A percentile compares a stretch with the other conserved stretches of the same genome.
Conservation (phyloP, 92 coral and sea anemone species). For the Montipora capitata region DNA sequence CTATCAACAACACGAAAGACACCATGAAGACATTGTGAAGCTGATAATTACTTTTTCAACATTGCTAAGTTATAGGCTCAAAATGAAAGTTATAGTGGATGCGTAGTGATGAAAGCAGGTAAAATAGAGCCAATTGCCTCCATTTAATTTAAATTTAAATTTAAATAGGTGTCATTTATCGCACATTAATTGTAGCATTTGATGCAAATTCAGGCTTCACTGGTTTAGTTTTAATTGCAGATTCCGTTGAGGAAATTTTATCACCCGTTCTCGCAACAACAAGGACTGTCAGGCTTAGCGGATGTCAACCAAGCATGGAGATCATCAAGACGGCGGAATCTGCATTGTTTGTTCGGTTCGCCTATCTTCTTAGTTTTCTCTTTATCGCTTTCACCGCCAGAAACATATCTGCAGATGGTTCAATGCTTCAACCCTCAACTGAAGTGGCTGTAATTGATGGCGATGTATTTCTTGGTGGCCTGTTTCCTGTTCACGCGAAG, state of each 20-base stretch:
- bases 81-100: too few species aligned
- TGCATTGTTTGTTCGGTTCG: neutral
- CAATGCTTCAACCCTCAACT: constrained; percentile 6
- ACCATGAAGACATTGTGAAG: too few species aligned
- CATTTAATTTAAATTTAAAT: neutral
- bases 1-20: too few species aligned
- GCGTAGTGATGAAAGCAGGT: neutral
- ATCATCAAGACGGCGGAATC: neutral
- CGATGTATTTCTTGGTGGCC: constrained; percentile 86
- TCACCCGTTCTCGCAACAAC: neutral
- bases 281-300: neutral
- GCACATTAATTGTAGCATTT: neutral
- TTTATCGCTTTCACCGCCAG: neutral
- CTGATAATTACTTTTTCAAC: too few species aligned
- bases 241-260: neutral
- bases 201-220: constrained; percentile 5
- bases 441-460: constrained; percentile 68
- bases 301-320: neutral
- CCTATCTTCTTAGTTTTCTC: neutral
- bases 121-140: neutral
- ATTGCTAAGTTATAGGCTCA: too few species aligned
- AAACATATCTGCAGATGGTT: neutral
- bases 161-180: neutral
- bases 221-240: constrained; percentile 13
- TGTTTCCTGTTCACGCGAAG: constrained; percentile 83